Percentiles rank a stretch among this genome's conserved stretches.
phyloP scores from a whole-genome alignment of 1,140 invertebrate species.

The Lepidurus arcticus region DNA sequence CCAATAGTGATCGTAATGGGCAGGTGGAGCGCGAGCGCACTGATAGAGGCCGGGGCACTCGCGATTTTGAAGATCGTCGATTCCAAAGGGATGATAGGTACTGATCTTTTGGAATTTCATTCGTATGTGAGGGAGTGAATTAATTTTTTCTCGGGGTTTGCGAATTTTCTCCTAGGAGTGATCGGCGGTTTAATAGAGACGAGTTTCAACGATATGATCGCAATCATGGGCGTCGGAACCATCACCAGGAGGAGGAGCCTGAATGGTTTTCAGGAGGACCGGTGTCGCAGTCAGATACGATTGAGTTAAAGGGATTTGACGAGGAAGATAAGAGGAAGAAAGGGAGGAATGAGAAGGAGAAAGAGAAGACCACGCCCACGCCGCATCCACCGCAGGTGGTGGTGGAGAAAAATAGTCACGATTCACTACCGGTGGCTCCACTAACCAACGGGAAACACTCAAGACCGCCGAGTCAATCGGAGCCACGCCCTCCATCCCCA shows the following conservation, averaged over 20 bases:
- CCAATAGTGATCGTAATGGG: slow-evolving; percentile 4
- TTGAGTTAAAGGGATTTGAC: slow-evolving; percentile 86
- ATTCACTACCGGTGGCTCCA: not conserved
- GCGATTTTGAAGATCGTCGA: slow-evolving; percentile 2
- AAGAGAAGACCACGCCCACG: slow-evolving; percentile 44
- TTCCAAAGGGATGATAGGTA: slow-evolving; percentile 11
- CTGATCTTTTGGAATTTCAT: not conserved
- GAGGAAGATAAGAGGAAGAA: slow-evolving; percentile 46
- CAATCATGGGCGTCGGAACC: slow-evolving; percentile 20
- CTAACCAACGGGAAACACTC: not conserved
- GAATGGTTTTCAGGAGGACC: slow-evolving; percentile 75
- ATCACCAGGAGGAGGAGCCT: slow-evolving; percentile 44
- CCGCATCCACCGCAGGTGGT: not conserved
- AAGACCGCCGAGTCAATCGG: not conserved
- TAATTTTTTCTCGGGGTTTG: not conserved
- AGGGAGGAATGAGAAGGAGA: slow-evolving; percentile 28
- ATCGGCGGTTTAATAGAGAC: slow-evolving; percentile 34
- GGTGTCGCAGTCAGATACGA: slow-evolving; percentile 83
- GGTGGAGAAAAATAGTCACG: not conserved
- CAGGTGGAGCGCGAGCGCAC: not conserved
- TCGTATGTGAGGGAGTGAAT: not conserved
- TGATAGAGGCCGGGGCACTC: not conserved
- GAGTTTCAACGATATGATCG: not conserved
- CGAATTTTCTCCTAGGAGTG: not conserved
- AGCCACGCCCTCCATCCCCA: not conserved